These are phyloP conservation scores for Papilio polyxenes DNA, from an alignment of 1,140 invertebrate genomes.

Conservation along the genomic window DNA sequence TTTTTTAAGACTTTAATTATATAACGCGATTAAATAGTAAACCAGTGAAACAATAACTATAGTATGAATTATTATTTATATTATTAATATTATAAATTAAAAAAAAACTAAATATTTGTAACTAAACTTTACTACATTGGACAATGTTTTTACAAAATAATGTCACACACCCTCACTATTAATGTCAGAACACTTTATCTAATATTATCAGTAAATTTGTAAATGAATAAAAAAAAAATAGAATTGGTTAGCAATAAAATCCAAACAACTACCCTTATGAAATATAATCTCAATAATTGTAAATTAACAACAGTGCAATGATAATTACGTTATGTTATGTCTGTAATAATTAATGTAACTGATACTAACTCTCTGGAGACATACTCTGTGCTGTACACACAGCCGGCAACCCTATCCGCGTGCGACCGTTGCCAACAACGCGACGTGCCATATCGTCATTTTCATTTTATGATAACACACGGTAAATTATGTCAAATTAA, in stretches of 20 bases:
- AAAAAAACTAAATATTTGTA: too few species aligned
- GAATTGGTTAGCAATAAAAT: not conserved
- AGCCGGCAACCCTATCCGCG: conserved; percentile 57
- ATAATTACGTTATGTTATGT: conserved; percentile 27
- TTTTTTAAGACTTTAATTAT: too few species aligned
- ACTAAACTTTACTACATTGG: too few species aligned
- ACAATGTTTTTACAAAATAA: too few species aligned
- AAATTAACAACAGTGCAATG: conserved; percentile 17
- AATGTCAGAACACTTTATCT: too few species aligned
- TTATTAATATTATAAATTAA: too few species aligned
- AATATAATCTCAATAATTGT: conserved; percentile 1
- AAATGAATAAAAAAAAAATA: too few species aligned
- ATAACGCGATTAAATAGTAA: too few species aligned
- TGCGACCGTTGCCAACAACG: conserved; percentile 59
- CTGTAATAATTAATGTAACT: conserved; percentile 34
- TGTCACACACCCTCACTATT: too few species aligned
- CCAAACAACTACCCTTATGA: not conserved
- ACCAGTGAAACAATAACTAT: too few species aligned
- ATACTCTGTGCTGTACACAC: conserved; percentile 31
- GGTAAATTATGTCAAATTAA: not conserved
- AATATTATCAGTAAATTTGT: too few species aligned
- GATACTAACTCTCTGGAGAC: conserved; percentile 26
- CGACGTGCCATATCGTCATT: conserved; percentile 51
- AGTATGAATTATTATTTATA: too few species aligned
- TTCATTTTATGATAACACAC: conserved; percentile 30